Conservation (phyloP, 2,797 vertebrate genomes). For the Phataginus tetradactyla region DNA sequence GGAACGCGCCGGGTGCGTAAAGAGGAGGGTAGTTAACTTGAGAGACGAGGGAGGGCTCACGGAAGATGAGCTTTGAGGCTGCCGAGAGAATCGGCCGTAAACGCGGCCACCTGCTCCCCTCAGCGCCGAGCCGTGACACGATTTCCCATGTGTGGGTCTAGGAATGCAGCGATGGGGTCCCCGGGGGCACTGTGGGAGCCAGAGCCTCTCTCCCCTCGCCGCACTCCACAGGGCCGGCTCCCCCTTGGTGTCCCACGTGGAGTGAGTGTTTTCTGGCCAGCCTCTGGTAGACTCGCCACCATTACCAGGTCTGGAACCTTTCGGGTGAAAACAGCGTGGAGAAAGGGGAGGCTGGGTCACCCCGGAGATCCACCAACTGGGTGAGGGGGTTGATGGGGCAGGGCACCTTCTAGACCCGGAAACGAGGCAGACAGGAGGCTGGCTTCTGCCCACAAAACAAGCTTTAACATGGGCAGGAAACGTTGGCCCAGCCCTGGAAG, state of each 20-base stretch:
- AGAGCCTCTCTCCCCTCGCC: background rate
- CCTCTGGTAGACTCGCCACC: background rate
- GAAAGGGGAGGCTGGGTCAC: background rate
- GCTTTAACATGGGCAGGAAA: fast-evolving
- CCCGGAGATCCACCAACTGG: background rate
- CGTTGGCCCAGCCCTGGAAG: background rate
- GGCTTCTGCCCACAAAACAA: background rate
- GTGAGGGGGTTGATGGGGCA: fast-evolving
- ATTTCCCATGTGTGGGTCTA: background rate
- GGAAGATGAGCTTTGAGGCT: no score
- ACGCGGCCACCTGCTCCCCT: no score
- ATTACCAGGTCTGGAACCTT: background rate
- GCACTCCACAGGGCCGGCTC: fast-evolving
- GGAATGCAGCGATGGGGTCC: background rate
- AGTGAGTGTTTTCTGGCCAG: background rate
- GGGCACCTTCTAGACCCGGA: background rate
- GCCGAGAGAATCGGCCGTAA: no score
- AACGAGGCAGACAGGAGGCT: background rate
- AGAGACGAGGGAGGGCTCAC: background rate
- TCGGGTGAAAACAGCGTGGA: background rate
- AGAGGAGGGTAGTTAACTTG: background rate
- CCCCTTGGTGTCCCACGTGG: background rate
- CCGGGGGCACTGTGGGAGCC: background rate
- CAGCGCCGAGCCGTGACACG: fast-evolving
- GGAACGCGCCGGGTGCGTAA: fast-evolving